These are phyloP conservation scores for Picus viridis DNA, from an alignment of 2,797 vertebrate species.

Conservation along the genomic window DNA sequence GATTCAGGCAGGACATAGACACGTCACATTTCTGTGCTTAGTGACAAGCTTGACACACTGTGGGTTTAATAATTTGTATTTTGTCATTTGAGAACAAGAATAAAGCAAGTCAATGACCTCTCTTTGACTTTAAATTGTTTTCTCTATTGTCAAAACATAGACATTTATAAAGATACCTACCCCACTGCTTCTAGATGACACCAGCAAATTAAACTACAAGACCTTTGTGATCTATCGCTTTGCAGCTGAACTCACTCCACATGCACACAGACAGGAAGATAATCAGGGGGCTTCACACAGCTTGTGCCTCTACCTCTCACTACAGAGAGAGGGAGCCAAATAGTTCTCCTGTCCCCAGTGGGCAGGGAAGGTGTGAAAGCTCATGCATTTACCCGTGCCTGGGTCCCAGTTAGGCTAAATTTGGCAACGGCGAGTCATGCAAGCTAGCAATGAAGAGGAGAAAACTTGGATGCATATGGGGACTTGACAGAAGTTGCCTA, in stretches of 20 bases:
- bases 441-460: neutral
- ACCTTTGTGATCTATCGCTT: neutral
- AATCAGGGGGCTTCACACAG: neutral
- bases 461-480: neutral
- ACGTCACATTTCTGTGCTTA: neutral
- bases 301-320: neutral
- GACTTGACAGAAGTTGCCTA: neutral
- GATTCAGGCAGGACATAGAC: neutral
- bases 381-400: neutral
- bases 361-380: neutral
- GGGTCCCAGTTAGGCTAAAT: neutral
- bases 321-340: too few species aligned
- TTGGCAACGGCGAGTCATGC: neutral
- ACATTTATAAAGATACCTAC: neutral
- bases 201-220: neutral
- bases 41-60: neutral
- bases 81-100: slow-evolving; percentile 1
- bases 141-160: neutral
- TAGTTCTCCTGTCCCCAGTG: rapidly evolving
- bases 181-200: neutral
- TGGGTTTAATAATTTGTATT: neutral
- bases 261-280: neutral
- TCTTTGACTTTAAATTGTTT: slow-evolving; percentile 2
- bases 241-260: neutral
- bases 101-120: neutral